Percentiles rank a stretch among this genome's conserved stretches.
Evolutionary conservation across 2,113 vertebrate genomes (phyloP).

Genomic region (Chloebia gouldiae): DNA sequence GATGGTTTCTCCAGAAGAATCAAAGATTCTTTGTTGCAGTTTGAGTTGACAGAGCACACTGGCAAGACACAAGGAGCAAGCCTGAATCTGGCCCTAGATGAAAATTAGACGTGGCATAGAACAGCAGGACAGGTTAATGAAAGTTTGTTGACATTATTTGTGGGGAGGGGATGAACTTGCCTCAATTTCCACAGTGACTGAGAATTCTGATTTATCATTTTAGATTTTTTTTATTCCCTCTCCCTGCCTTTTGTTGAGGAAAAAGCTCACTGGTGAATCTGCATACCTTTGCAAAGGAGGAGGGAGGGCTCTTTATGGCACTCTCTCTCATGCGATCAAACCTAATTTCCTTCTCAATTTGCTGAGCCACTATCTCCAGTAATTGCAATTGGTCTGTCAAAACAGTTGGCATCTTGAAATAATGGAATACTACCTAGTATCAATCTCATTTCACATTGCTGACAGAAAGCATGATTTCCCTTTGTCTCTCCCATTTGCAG

Average conservation of each 20-base stretch:
- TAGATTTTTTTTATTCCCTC: rapidly evolving
- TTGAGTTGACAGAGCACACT: background rate
- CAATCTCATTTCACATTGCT: constrained; percentile 45
- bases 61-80: background rate
- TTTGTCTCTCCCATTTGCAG: constrained; percentile 40
- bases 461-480: constrained; percentile 40
- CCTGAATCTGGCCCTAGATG: background rate
- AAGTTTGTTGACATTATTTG: constrained; percentile 15
- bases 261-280: constrained; percentile 36
- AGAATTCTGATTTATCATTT: background rate
- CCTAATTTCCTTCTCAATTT: constrained; percentile 56
- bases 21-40: background rate
- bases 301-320: background rate
- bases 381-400: constrained; percentile 53
- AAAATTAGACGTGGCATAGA: background rate
- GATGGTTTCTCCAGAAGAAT: background rate
- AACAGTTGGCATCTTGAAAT: constrained; percentile 50
- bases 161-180: background rate
- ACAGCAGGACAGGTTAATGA: background rate
- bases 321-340: background rate
- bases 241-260: background rate
- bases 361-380: constrained; percentile 21
- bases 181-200: background rate
- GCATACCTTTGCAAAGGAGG: background rate
- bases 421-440: constrained; percentile 28